These are phyloP conservation scores for Terrapene triunguis DNA, from an alignment of 2,113 vertebrate genomes.

Conservation along the genomic window DNA sequence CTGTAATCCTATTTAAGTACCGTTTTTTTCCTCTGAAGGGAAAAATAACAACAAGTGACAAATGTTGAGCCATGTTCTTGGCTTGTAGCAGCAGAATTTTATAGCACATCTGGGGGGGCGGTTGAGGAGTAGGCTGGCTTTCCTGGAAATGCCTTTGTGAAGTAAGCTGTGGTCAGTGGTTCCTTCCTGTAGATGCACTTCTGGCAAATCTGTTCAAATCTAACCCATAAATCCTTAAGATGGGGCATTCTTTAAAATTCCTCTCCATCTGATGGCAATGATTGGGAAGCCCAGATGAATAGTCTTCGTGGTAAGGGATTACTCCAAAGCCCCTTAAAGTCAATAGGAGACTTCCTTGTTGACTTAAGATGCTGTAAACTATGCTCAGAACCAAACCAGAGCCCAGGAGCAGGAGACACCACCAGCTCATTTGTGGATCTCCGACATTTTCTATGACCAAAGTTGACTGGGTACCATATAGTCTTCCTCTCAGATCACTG, in stretches of 20 bases:
- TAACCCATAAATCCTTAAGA: background rate
- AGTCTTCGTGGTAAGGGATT: background rate
- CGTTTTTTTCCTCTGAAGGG: background rate
- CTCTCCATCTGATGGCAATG: background rate
- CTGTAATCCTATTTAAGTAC: background rate
- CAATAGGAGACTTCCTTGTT: background rate
- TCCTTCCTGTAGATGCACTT: conserved; percentile 10
- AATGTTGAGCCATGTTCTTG: background rate
- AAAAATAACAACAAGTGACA: background rate
- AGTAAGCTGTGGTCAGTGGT: background rate
- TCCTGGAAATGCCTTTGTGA: background rate
- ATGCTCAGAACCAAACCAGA: background rate
- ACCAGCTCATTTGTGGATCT: background rate
- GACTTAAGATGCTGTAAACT: background rate
- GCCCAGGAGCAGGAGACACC: background rate
- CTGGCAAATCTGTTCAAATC: background rate
- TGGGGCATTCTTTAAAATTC: background rate
- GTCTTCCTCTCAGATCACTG: background rate
- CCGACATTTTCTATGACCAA: background rate
- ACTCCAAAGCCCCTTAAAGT: background rate
- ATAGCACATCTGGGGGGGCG: background rate
- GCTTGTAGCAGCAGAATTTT: background rate
- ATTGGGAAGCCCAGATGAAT: background rate
- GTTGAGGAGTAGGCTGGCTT: background rate
- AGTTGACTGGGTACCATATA: background rate